Evolutionary conservation across 2,888 invertebrate genomes (phyloP).

Genomic region (Tholera decimalis): DNA sequence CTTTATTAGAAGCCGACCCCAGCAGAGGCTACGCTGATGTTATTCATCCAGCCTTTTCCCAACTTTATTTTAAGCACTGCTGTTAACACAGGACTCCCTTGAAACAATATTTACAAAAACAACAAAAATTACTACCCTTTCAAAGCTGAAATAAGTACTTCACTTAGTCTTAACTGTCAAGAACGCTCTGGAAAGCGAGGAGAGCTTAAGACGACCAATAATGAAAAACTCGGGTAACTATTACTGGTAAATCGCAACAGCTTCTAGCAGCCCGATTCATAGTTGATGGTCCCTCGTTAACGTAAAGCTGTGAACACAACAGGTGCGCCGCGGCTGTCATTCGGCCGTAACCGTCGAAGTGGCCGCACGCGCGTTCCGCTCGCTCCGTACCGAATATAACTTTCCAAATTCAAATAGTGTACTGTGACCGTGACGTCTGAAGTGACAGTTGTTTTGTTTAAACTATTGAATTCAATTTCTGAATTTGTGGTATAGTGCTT

Average conservation of each 20-base stretch:
- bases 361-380: constrained; percentile 73
- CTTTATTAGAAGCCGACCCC: too few species aligned
- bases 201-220: constrained; percentile 12
- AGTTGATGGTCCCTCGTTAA: constrained; percentile 57
- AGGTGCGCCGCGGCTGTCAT: constrained; percentile 78
- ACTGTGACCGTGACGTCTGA: constrained; percentile 58
- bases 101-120: background rate
- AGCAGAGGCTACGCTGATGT: too few species aligned
- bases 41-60: too few species aligned
- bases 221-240: constrained; percentile 23
- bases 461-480: constrained; percentile 23
- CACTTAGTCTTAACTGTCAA: constrained; percentile 10
- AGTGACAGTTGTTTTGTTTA: constrained; percentile 45
- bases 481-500: constrained; percentile 48
- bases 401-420: constrained; percentile 61
- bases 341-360: constrained; percentile 76
- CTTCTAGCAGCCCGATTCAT: constrained; percentile 38
- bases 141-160: background rate
- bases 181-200: constrained; percentile 20
- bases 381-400: constrained; percentile 61
- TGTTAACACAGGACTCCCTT: background rate
- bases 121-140: background rate
- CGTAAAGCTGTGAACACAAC: constrained; percentile 77
- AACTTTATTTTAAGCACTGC: too few species aligned
- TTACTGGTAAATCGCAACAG: constrained; percentile 23